Conservation (phyloP, 2,888 invertebrate genomes). For the Dicranocentrus wangi region DNA sequence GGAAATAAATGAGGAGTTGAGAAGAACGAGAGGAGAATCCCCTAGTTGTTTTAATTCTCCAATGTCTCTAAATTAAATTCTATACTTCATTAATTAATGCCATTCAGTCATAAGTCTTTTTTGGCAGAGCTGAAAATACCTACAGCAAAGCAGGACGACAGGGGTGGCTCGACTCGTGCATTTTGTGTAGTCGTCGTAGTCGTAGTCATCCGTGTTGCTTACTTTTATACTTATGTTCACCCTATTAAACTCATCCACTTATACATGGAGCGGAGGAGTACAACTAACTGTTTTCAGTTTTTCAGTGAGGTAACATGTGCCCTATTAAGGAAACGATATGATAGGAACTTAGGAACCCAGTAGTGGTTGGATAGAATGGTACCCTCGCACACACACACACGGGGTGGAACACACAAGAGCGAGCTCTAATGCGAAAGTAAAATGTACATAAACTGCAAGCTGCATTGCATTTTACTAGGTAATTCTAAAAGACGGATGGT, state of each 20-base stretch:
- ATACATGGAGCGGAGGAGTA: constrained; percentile 14
- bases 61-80: constrained; percentile 73
- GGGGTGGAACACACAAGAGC: neutral
- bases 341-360: neutral
- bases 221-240: constrained; percentile 56
- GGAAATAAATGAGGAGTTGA: constrained; percentile 58
- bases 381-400: neutral
- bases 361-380: neutral
- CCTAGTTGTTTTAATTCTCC: constrained; percentile 72
- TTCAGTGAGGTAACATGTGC: constrained; percentile 37
- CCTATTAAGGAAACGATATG: constrained; percentile 30
- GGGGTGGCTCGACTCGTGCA: constrained; percentile 25
- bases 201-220: constrained; percentile 53
- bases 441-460: constrained; percentile 56
- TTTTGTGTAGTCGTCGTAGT: constrained; percentile 38
- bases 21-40: constrained; percentile 65
- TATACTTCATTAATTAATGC: constrained; percentile 73
- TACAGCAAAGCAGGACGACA: neutral
- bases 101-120: constrained; percentile 71
- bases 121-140: constrained; percentile 32
- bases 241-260: constrained; percentile 62
- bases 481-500: constrained; percentile 53
- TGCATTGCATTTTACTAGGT: constrained; percentile 52
- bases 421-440: constrained; percentile 32
- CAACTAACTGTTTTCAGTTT: neutral